Percentiles rank a stretch among this genome's conserved stretches.
Conservation (phyloP, 2,113 vertebrate species). For the Carassius gibelio region DNA sequence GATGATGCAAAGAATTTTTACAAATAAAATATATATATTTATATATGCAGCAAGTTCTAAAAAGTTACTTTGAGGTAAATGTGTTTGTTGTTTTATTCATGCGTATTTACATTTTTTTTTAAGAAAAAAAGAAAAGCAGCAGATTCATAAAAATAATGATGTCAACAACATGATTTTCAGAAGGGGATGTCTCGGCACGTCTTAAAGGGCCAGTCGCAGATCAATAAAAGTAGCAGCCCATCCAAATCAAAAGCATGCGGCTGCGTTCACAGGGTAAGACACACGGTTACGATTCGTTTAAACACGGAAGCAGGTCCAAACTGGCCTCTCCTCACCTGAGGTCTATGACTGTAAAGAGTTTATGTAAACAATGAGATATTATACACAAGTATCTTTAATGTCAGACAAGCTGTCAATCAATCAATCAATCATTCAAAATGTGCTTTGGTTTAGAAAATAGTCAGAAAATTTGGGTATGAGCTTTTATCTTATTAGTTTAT, state of each 20-base stretch:
- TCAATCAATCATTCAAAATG: slow-evolving; percentile 84
- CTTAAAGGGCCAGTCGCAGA: slow-evolving; percentile 21
- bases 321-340: slow-evolving; percentile 87
- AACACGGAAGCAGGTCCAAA: slow-evolving; percentile 65
- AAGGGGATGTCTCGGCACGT: slow-evolving; percentile 32
- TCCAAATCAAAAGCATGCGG: slow-evolving; percentile 35
- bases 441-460: slow-evolving; percentile 98
- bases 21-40: slow-evolving; percentile 36
- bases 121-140: slow-evolving; percentile 42
- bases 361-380: slow-evolving; percentile 95
- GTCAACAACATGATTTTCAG: slow-evolving; percentile 32
- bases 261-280: slow-evolving; percentile 36
- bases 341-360: slow-evolving; percentile 88
- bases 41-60: slow-evolving; percentile 34
- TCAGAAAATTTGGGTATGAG: slow-evolving; percentile 91
- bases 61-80: slow-evolving; percentile 52
- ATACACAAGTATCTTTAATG: slow-evolving; percentile 83
- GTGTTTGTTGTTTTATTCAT: slow-evolving; percentile 47
- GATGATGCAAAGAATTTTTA: neutral
- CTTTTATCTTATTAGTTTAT: slow-evolving; percentile 73
- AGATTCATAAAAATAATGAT: slow-evolving; percentile 35
- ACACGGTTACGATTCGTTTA: slow-evolving; percentile 10
- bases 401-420: slow-evolving; percentile 82
- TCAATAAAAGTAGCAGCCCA: slow-evolving; percentile 21
- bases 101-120: slow-evolving; percentile 35